Evolutionary conservation across 2,888 invertebrate species (phyloP), one percentile per base, ranked within the genome.

Genomic region (Acrocyrtus sp.): DNA sequence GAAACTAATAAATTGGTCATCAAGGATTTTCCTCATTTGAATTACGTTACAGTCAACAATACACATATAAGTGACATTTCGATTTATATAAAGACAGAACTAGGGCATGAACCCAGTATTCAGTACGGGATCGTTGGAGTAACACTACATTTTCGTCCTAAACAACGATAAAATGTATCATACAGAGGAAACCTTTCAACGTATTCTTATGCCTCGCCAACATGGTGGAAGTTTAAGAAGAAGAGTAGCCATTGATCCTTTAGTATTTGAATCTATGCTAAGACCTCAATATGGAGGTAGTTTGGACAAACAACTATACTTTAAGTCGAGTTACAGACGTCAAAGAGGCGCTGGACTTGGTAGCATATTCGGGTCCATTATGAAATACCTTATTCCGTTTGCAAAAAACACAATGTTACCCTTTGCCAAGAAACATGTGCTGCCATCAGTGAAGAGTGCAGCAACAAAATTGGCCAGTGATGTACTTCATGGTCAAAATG

Each of bases 281-380:
- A n/a, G n/a, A n/a, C 54, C 65, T 34, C 56, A 65, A 48, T 3
- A 6, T 1, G 65, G 65, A 5, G 34, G 56, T 27, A 56, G 65
- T 1, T 17, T 47, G 15, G 56, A 56, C n/a, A 29, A 53, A 12
- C 34, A 34, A 12, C 1, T 34, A 6, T 58, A 21, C 19, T 66
- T 57, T 21, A 58, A 17, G 12, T 53, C 67, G 4, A 19, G 5
- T 1, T 51, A 43, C 6, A 53, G 22, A 47, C 22, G 54, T 21
- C 68, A 68, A 21, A n/a, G 60, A 24, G 68, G 68, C 2, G 34
- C n/a, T 41, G 68, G 68, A 26, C 24, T 68, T 12, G 68, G 68
- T 27, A 53, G 53, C 1, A 39, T 68, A 1, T 54, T 68, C 22
- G 61, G 68, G 19, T 5, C 54, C 1, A 45, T 68, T 2, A 47